Evolutionary conservation across 2,113 vertebrate genomes (phyloP), one percentile per base, ranked within the genome.

Genomic region (Girardinichthys multiradiatus): DNA sequence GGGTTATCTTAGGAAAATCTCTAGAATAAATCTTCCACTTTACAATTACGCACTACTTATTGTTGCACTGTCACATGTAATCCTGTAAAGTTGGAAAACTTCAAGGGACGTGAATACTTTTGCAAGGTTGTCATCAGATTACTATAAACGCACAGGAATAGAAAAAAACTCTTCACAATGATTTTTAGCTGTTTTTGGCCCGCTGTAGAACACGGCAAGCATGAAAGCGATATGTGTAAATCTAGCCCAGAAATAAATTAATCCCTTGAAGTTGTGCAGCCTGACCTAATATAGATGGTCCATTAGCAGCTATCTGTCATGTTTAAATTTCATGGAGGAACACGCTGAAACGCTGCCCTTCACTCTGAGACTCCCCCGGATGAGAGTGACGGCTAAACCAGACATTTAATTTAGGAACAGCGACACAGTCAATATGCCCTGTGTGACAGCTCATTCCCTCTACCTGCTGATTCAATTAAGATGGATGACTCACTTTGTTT

Each of bases 391-490:
- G 57, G 70, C 68, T 68, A 58, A 86, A 81, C 37, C 33, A 64
- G 60, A 69, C 57, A 67, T 39, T 85, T 72, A 69, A 68, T 85
- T 86, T 80, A 83, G 76, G 73, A 66, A 33, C 67, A 74, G 74
- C 17, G 57, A 64, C 67, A 48, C 57, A 65, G 79, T 86, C 83
- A 64, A 76, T 82, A 33, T 42, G 42, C 33, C 76, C 74, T 68
- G 48, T 63, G 79, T 74, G 70, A 80, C 70, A 75, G 74, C 73
- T 81, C 74, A 51, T 79, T 89, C 72, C 77, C 57, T 77, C 72
- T 45, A 72, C 77, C 83, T 77, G 86, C 72, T 80, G 79, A 86
- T 84, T 89, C 74, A 83, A 67, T 90, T 81, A 81, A 67, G 63
- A 77, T 79, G 77, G 69, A 79, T 86, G 81, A 87, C 39, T 79